phyloP scores from a whole-genome alignment of 2,888 invertebrate genomes.

The Isoperla grammatica region DNA sequence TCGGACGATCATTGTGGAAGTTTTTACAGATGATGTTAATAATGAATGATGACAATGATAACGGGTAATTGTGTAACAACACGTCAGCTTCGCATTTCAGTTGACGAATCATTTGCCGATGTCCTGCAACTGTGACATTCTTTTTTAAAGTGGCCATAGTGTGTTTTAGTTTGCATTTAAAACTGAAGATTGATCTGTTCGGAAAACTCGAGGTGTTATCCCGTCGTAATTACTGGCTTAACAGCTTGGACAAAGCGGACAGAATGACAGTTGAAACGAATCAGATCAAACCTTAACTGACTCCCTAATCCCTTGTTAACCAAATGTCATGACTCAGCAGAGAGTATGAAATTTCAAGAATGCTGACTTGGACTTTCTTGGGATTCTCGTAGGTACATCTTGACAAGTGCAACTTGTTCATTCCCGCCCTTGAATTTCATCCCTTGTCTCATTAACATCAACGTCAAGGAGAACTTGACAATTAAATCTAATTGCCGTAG shows the following conservation, averaged over 20 bases:
- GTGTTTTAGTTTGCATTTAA: too few species aligned
- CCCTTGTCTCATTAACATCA: slow-evolving; percentile 10
- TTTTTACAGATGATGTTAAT: too few species aligned
- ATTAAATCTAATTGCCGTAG: neutral
- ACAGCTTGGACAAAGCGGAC: slow-evolving; percentile 13
- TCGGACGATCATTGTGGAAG: too few species aligned
- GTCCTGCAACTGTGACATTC: neutral
- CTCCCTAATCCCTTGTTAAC: slow-evolving; percentile 18
- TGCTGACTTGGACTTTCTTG: slow-evolving; percentile 1
- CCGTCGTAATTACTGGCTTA: slow-evolving; percentile 7
- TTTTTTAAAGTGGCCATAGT: neutral
- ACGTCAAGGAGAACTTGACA: neutral
- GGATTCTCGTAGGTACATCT: neutral
- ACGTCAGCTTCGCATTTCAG: too few species aligned
- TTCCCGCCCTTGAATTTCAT: neutral
- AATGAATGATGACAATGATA: too few species aligned
- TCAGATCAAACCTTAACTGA: slow-evolving; percentile 20
- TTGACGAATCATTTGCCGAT: too few species aligned
- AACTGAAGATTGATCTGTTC: too few species aligned
- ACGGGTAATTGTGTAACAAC: too few species aligned
- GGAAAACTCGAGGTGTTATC: neutral
- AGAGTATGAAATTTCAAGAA: slow-evolving; percentile 13
- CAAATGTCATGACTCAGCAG: slow-evolving; percentile 16
- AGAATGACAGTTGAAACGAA: slow-evolving; percentile 23
- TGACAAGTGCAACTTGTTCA: neutral